phyloP scores from a whole-genome alignment of 2,113 vertebrate species.

The Phylloscopus trochilus region DNA sequence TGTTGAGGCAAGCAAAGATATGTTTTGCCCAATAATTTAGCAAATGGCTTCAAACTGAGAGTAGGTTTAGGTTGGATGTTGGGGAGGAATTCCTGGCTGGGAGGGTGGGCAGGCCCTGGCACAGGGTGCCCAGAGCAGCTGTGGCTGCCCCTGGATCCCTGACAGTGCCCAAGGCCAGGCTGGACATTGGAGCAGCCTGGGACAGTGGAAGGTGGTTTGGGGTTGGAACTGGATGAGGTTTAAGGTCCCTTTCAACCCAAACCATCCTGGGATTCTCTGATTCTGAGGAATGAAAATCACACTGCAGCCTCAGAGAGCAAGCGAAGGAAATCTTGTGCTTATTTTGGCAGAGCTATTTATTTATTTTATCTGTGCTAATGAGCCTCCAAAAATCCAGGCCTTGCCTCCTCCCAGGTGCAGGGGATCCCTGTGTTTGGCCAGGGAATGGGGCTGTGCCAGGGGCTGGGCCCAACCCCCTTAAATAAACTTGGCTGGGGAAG shows the following conservation, averaged over 20 bases:
- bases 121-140: neutral
- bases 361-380: neutral
- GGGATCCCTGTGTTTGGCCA: neutral
- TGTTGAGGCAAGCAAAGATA: neutral
- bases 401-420: neutral
- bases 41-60: neutral
- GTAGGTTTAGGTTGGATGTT: rapidly evolving
- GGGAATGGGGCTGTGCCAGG: neutral
- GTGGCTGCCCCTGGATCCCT: neutral
- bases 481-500: neutral
- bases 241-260: neutral
- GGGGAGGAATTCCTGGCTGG: neutral
- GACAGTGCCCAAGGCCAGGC: neutral
- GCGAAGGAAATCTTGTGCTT: neutral
- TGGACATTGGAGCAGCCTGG: neutral
- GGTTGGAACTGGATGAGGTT: neutral
- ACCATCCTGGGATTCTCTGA: neutral
- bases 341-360: neutral
- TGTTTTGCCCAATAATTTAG: neutral
- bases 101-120: neutral
- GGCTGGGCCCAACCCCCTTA: neutral
- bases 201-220: rapidly evolving
- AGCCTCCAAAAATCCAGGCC: neutral
- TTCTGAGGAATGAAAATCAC: neutral
- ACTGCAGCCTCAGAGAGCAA: neutral